Percentiles rank a stretch among this genome's conserved stretches.
These are phyloP conservation scores for Aselliscus stoliczkanus DNA, from an alignment of 2,797 vertebrate species.

Conservation along the genomic window DNA sequence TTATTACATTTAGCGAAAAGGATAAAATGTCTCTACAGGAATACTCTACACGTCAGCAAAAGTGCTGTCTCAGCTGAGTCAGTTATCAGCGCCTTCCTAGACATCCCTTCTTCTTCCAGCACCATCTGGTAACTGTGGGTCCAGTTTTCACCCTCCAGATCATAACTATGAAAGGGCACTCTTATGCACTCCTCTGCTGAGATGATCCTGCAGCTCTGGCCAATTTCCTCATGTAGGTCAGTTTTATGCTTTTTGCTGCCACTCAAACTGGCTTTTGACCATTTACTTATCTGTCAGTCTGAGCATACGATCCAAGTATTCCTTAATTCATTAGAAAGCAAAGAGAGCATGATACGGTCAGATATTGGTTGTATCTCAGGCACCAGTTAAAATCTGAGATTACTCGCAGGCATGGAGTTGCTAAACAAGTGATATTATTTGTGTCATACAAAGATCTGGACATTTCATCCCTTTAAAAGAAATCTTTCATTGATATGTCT, in stretches of 20 bases:
- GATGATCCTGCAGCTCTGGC: background rate
- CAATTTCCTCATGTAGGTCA: background rate
- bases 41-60: background rate
- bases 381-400: background rate
- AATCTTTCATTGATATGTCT: background rate
- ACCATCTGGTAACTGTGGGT: background rate
- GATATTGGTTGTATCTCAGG: background rate
- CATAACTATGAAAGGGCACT: background rate
- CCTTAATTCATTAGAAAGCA: background rate
- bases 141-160: background rate
- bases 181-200: background rate
- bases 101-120: background rate
- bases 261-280: background rate
- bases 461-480: background rate
- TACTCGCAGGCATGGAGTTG: background rate
- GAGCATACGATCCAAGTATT: background rate
- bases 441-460: background rate
- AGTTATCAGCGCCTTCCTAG: accelerated
- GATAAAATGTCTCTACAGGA: background rate
- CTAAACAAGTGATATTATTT: background rate
- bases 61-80: background rate
- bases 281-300: background rate
- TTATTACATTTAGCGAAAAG: background rate
- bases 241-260: background rate
- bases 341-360: background rate